These are phyloP conservation scores for Psilopsiagon aymara DNA, from an alignment of 2,113 vertebrate genomes.

Conservation along the genomic window DNA sequence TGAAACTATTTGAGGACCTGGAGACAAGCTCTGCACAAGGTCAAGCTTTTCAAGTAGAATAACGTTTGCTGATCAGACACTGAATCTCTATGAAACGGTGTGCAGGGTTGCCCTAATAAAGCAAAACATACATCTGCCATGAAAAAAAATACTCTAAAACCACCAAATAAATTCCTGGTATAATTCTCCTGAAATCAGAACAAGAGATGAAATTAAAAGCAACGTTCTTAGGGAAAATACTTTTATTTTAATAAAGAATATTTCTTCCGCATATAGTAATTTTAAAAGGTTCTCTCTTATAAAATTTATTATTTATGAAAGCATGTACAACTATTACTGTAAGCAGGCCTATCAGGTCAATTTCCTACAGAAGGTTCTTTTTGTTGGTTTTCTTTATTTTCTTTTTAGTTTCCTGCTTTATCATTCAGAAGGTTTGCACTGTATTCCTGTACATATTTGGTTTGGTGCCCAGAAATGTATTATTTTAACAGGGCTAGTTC, in stretches of 20 bases:
- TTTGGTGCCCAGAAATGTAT: constrained; percentile 68
- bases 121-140: background rate
- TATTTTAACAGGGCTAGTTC: constrained; percentile 67
- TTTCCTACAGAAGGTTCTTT: constrained; percentile 13
- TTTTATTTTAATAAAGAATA: background rate
- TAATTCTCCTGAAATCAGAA: background rate
- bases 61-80: background rate
- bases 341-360: background rate
- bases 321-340: background rate
- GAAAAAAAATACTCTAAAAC: background rate
- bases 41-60: background rate
- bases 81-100: background rate
- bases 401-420: constrained; percentile 43
- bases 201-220: background rate
- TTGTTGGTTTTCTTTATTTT: constrained; percentile 42
- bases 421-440: constrained; percentile 47
- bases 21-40: background rate
- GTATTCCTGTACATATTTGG: constrained; percentile 65
- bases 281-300: background rate
- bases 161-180: background rate
- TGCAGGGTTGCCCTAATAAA: background rate
- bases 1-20: background rate
- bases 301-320: constrained; percentile 29
- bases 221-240: background rate
- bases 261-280: background rate